phyloP scores from a whole-genome alignment of 2,888 invertebrate species.

The Caenorhabditis virilis region DNA sequence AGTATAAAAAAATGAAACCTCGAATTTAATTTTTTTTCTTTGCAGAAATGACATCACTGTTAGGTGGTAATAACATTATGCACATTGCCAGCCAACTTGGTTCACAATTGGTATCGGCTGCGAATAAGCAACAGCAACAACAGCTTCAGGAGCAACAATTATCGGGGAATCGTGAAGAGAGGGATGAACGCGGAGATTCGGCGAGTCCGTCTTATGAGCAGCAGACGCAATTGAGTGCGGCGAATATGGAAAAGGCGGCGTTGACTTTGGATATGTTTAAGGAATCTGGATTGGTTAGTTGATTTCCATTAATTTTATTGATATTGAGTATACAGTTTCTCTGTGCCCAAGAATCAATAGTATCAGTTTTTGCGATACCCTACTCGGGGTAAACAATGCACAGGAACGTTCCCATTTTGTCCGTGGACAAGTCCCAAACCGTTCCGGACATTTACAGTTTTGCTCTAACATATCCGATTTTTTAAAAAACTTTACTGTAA shows the following conservation, averaged over 20 bases:
- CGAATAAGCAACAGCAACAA: too few relatives aligned
- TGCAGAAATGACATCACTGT: slow-evolving; percentile 2
- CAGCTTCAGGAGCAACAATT: too few relatives aligned
- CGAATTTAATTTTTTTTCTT: background rate
- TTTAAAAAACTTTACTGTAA: too few relatives aligned
- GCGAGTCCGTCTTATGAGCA: slow-evolving; percentile 2
- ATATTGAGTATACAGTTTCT: too few relatives aligned
- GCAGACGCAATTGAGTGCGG: background rate
- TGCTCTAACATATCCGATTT: too few relatives aligned
- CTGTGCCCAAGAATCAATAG: too few relatives aligned
- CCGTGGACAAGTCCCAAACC: too few relatives aligned
- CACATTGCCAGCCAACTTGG: slow-evolving; percentile 1
- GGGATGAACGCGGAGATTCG: background rate
- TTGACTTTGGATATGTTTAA: slow-evolving; percentile 8
- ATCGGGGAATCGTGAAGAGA: background rate
- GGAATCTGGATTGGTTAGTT: background rate
- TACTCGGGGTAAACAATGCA: too few relatives aligned
- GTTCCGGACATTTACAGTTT: too few relatives aligned
- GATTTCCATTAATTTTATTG: too few relatives aligned
- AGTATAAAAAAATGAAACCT: background rate
- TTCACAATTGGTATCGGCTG: background rate
- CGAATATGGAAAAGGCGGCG: background rate
- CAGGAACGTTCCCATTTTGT: too few relatives aligned
- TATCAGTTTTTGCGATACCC: too few relatives aligned
- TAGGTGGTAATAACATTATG: slow-evolving; percentile 3